phyloP scores from a whole-genome alignment of 2,888 invertebrate species.

The Microchrysa polita region DNA sequence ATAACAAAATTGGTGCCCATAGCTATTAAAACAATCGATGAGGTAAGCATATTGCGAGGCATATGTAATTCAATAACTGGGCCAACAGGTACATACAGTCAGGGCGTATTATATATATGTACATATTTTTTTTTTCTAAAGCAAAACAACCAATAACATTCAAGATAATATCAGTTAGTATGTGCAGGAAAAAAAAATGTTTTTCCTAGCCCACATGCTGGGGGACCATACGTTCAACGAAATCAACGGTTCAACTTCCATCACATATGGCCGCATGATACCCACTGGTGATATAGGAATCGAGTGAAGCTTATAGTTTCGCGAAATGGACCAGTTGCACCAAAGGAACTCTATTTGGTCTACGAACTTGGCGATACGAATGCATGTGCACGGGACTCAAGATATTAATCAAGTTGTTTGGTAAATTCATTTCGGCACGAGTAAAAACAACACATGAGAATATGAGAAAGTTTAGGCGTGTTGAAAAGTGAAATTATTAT shows the following conservation, averaged over 20 bases:
- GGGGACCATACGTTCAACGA: background rate
- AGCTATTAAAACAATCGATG: too few relatives aligned
- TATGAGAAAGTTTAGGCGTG: too few relatives aligned
- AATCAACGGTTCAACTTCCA: background rate
- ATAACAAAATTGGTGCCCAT: too few relatives aligned
- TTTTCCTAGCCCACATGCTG: background rate
- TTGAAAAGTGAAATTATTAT: too few relatives aligned
- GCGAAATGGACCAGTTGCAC: background rate
- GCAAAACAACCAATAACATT: background rate
- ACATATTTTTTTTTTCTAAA: constrained; percentile 21
- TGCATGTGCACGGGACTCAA: too few relatives aligned
- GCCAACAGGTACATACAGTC: constrained; percentile 30
- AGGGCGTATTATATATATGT: constrained; percentile 7
- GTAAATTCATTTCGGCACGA: too few relatives aligned
- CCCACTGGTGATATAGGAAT: constrained; percentile 5
- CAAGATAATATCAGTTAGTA: constrained; percentile 20
- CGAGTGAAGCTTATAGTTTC: background rate
- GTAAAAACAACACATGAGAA: too few relatives aligned
- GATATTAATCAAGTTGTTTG: too few relatives aligned
- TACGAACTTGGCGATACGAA: background rate
- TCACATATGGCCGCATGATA: background rate
- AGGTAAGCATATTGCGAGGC: too few relatives aligned
- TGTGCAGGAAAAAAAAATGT: background rate
- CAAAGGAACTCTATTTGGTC: constrained; percentile 3
- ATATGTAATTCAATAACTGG: constrained; percentile 19